Evolutionary conservation across 2,888 invertebrate genomes (phyloP), one percentile per base, ranked within the genome.

Genomic region (Pristionchus maxplancki): DNA sequence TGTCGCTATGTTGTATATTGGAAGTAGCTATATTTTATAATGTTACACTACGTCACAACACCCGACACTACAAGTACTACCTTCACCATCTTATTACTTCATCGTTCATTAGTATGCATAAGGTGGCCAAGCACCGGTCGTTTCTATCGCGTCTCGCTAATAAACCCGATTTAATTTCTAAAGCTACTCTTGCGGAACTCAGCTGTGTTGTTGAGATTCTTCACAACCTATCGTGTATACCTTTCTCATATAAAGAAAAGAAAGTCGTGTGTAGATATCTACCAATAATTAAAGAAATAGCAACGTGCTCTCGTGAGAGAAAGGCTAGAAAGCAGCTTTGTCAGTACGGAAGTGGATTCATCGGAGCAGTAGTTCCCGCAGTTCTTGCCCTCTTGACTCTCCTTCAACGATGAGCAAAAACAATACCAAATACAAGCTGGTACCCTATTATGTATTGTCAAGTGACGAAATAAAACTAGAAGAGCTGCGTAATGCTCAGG

Each of bases 171-270:
- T 44, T 40, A 24, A 78, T 78, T n/a, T 44, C 78, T 37, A 20
- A 78, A 2, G 78, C 78, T 8, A 20, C 37, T 1, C n/a, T 78
- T 31, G 78, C 78, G 6, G 78, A 78, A 20, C 44, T 78, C n/a
- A 44, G 44, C 24, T 78, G 78, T 44, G 78, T 78, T 40, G 37
- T 37, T n/a, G 78, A 78, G n/a, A 78, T 78, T n/a, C 44, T 78
- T 17, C 78, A 78, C 78, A 78, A 78, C n/a, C n/a, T 78, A 9
- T 17, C 17, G 2, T n/a, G 40, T 20, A 78, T 78, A 15, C 78
- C 78, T 9, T 78, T 78, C 15, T 44, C 78, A 2, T n/a, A 1
- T 17, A 44, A 78, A n/a, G 78, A 78, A 13, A 78, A 44, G 44
- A 78, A 13, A 44, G 20, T 5, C 2, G 34, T 78, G 3, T 15